Conservation (phyloP, 2,888 invertebrate species). For the Colostygia pectinataria region DNA sequence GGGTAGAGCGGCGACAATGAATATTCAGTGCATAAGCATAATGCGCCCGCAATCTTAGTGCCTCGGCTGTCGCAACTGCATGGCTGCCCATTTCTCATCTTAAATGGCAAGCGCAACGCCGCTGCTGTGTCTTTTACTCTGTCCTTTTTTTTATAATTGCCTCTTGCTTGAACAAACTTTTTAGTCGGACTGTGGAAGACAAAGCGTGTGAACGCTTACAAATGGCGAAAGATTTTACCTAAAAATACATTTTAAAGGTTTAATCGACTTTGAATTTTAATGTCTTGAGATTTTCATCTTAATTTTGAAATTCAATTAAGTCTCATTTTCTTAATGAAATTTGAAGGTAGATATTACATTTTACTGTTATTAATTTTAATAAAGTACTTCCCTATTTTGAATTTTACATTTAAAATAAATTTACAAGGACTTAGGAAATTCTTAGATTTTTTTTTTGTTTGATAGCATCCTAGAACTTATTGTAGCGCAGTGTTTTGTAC, state of each 20-base stretch:
- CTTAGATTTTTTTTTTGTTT: not conserved
- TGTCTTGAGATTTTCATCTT: constrained; percentile 2
- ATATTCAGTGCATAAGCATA: constrained; percentile 75
- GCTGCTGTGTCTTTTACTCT: constrained; percentile 39
- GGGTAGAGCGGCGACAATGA: constrained; percentile 62
- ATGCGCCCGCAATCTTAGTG: constrained; percentile 69
- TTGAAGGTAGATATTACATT: not conserved
- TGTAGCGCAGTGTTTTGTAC: not conserved
- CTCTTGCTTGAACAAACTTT: constrained; percentile 28
- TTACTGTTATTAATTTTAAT: not conserved
- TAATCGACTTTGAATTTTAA: constrained; percentile 20
- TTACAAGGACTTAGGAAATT: too few relatives aligned
- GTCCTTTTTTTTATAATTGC: constrained; percentile 30
- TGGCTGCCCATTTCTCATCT: constrained; percentile 75
- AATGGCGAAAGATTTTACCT: constrained; percentile 16
- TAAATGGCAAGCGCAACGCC: constrained; percentile 67
- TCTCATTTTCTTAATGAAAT: not conserved
- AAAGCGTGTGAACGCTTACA: constrained; percentile 32
- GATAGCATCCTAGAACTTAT: not conserved
- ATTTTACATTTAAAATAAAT: too few relatives aligned
- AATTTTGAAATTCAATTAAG: constrained; percentile 5
- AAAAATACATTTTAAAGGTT: constrained; percentile 7
- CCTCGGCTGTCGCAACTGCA: constrained; percentile 63
- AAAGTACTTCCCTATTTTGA: too few relatives aligned
- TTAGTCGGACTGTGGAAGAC: constrained; percentile 16